Evolutionary conservation across 2,888 invertebrate species (phyloP), one percentile per base, ranked within the genome.

Genomic region (Lithosia quadra): DNA sequence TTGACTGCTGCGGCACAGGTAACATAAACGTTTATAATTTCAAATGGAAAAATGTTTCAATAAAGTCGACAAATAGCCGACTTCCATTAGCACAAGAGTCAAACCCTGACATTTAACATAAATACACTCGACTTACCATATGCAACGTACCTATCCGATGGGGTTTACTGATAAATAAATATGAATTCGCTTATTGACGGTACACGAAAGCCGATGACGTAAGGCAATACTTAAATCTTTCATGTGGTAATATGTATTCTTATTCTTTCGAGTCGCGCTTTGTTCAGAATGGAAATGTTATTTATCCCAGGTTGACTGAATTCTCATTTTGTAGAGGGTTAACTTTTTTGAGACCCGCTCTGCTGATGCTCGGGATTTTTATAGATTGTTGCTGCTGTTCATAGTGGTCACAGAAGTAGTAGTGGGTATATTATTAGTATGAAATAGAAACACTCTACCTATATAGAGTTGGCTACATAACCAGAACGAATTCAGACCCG

Each of bases 141-240:
- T 81, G 86, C 84, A 84, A 87, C 88, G 82, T 73, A n/a, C n/a
- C n/a, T n/a, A 79, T 81, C 76, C 77, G 85, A 86, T 88, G 82
- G 82, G 74, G 78, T 76, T 79, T 84, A 84, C 81, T 84, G 86
- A 91, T 88, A 90, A 84, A 87, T 85, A 84, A 86, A 88, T 84
- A 78, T 82, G 77, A 80, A 85, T 83, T 77, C 79, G 78, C 73
- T 77, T 78, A 78, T 81, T 81, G 81, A 80, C 74, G 73, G 67
- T 67, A 71, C 36, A 56, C 64, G 28, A 60, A 43, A 59, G n/a
- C 21, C 24, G 55, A 60, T 71, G 75, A 75, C 74, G 76, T 74
- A 79, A 79, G 60, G 58, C 34, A 60, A 34, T 62, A 61, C 33
- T n/a, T 58, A 33, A 13, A 49, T 65, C 33, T 58, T 65, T 49